Conservation (phyloP, 2,888 invertebrate genomes). For the Anthophora plumipes region DNA sequence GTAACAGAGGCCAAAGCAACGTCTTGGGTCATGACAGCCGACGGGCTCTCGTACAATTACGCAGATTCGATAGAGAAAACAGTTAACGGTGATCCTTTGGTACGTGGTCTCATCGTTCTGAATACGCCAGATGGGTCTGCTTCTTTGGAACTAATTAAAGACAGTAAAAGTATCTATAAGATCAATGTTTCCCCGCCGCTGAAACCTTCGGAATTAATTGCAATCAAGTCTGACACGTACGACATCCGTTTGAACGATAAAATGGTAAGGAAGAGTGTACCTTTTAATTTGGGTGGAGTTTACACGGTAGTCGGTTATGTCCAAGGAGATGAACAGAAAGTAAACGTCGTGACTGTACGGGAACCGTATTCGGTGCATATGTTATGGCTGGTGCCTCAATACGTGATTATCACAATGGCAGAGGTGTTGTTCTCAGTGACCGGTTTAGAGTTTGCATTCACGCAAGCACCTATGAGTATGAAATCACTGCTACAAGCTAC, state of each 20-base stretch:
- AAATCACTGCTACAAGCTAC: conserved; percentile 96
- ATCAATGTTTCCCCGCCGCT: neutral
- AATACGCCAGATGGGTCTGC: neutral
- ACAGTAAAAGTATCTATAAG: no score
- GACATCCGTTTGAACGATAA: conserved; percentile 83
- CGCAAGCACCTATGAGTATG: conserved; percentile 96
- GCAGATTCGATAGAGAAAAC: conserved; percentile 78
- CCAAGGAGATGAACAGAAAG: conserved; percentile 66
- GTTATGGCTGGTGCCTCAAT: conserved; percentile 95
- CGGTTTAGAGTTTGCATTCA: conserved; percentile 97
- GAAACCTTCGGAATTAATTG: conserved; percentile 55
- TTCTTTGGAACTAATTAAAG: conserved; percentile 18
- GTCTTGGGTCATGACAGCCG: conserved; percentile 63
- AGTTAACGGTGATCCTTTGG: conserved; percentile 78
- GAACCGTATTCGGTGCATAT: conserved; percentile 92
- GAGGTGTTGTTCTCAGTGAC: conserved; percentile 99
- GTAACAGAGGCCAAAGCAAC: conserved; percentile 49
- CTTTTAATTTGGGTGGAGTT: conserved; percentile 88
- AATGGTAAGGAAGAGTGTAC: conserved; percentile 79
- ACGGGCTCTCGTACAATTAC: conserved; percentile 38
- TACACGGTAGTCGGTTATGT: conserved; percentile 87
- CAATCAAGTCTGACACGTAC: conserved; percentile 83
- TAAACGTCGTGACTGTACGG: conserved; percentile 85
- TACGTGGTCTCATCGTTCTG: conserved; percentile 82
- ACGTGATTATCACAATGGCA: conserved; percentile 95